Evolutionary conservation across 2,797 vertebrate genomes (phyloP), one percentile per base, ranked within the genome.

Genomic region (Pygocentrus nattereri): DNA sequence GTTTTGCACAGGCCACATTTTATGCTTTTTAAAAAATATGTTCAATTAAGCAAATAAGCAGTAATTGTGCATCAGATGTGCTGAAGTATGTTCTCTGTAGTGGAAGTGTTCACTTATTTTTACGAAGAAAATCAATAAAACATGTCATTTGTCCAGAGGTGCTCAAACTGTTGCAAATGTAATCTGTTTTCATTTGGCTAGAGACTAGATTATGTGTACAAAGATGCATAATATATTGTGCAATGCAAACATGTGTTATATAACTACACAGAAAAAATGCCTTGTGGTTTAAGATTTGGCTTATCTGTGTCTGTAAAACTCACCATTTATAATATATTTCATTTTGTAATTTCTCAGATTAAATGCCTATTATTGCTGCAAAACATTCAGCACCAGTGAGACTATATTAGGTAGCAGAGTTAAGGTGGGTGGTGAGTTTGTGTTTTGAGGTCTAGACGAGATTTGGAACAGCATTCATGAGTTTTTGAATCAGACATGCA

Each of bases 371-470:
- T 27, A 2, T 54, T 0, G 6, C 15, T 41, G 31, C 52, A 58
- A 71, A 52, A 30, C 13, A 16, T 49, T 49, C 10, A 70, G 69
- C 18, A 58, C 13, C 13, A 34, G n/a, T 41, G 31, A 15, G 18
- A 8, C 50, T 54, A 54, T 54, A 54, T 54, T 3, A 8, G 27
- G 49, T 12, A 47, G 44, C n/a, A 25, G 25, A 49, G 27, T 41
- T 38, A 2, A 56, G 11, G 3, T 23, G 34, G 25, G 59, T 74
- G n/a, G 50, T 19, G 16, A 2, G 54, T 44, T 27, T 10, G 23
- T 75, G 58, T 62, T 62, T 62, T 44, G 16, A 31, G 19, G 74
- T 30, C 25, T 61, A 62, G 74, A 62, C 74, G 27, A 31, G n/a
- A 61, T 58, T 44, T 44, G 7, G 18, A 44, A 21, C 34, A 44